A percentile compares a stretch with the other conserved stretches of the same genome.
These are phyloP conservation scores for Chrysotoxum bicinctum DNA, from an alignment of 2,888 invertebrate genomes.

Conservation along the genomic window DNA sequence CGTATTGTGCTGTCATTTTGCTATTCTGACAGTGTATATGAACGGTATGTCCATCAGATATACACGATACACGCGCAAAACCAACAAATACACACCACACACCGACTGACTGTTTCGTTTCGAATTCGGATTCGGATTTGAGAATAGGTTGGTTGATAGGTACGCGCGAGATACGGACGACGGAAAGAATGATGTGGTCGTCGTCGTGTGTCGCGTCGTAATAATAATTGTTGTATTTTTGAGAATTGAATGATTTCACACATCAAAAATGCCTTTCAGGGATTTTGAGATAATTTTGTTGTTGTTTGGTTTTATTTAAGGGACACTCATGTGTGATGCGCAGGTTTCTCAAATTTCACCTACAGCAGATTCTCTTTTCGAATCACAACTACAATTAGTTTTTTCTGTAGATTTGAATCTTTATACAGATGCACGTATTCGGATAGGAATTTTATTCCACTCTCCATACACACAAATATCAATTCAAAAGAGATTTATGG, in stretches of 20 bases:
- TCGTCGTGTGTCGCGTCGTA: conserved; percentile 33
- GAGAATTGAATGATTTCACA: conserved; percentile 68
- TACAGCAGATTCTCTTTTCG: conserved; percentile 38
- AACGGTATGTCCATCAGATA: conserved; percentile 1
- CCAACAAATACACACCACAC: not conserved
- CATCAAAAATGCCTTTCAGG: conserved; percentile 65
- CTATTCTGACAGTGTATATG: conserved; percentile 15
- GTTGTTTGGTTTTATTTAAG: not conserved
- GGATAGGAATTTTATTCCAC: conserved; percentile 14
- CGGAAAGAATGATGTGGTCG: conserved; percentile 27
- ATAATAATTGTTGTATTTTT: conserved; percentile 64
- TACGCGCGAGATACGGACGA: too few relatives aligned
- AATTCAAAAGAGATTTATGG: conserved; percentile 73
- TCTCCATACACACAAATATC: conserved; percentile 9
- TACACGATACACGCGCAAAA: conserved; percentile 11
- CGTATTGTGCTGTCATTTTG: conserved; percentile 55
- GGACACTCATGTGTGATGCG: conserved; percentile 16
- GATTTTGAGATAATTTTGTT: conserved; percentile 27
- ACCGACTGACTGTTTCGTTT: not conserved
- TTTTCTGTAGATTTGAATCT: not conserved
- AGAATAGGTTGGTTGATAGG: not conserved
- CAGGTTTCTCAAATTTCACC: conserved; percentile 20
- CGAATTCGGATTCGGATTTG: conserved; percentile 3
- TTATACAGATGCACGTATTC: conserved; percentile 6
- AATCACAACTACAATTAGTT: not conserved